Evolutionary conservation across 2,888 invertebrate species (phyloP), one percentile per base, ranked within the genome.

Genomic region (Taenaris catops): DNA sequence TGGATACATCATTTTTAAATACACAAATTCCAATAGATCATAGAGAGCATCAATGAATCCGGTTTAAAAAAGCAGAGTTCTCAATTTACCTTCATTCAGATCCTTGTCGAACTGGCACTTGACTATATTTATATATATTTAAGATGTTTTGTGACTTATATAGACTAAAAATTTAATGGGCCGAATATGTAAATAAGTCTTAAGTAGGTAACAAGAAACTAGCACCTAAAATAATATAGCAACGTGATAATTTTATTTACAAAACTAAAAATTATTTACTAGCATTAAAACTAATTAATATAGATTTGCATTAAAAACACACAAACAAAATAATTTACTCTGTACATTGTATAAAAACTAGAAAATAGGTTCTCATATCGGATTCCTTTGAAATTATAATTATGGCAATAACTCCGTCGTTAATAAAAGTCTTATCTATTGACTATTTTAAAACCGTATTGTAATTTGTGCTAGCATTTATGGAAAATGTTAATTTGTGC

Each of bases 151-250:
- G 79, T 78, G 80, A 79, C 79, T 57, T 53, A 48, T 48, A 51
- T 53, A 49, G 48, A 55, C 49, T 49, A 51, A 47, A 53, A 54
- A 56, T 51, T 51, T 53, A 56, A 53, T 9, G 20, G 12, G 14
- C 48, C 41, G 34, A 46, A 47, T 42, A 49, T 48, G 47, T 49
- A 44, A 47, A 57, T 53, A 47, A 46, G 51, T 51, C 40, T 51
- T 49, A 55, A 56, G 53, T 56, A 57, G 54, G 58, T 62, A 59
- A 52, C 59, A 58, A 57, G 57, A 53, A 53, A 52, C 72, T 83
- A 83, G 84, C 83, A 84, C 83, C 83, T 83, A 79, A 68, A 73
- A 67, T 70, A 72, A 71, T 70, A 76, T 72, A 73, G 76, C 69
- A 71, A 78, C 63, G 64, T 62, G 65, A 65, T 63, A 66, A 20